A percentile compares a stretch with the other conserved stretches of the same genome.
phyloP scores from a whole-genome alignment of 2,113 vertebrate species.

The Brachionichthys hirsutus region DNA sequence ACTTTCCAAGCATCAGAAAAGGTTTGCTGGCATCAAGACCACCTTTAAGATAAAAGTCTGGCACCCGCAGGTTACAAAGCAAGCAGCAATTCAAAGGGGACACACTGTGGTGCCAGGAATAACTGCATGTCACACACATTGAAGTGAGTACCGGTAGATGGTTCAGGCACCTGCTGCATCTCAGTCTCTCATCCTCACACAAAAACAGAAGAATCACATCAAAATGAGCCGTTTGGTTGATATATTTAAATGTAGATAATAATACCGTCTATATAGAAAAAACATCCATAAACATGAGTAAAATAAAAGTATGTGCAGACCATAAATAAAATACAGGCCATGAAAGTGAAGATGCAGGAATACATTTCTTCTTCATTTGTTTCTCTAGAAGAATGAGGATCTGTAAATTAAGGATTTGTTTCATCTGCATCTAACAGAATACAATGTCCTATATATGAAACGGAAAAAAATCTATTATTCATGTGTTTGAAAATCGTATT shows the following conservation, averaged over 20 bases:
- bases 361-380: neutral
- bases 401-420: neutral
- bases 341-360: neutral
- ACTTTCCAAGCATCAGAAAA: neutral
- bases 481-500: neutral
- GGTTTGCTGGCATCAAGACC: neutral
- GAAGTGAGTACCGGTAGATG: neutral
- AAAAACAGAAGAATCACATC: neutral
- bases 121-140: neutral
- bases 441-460: neutral
- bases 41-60: slow-evolving; percentile 6
- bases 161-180: neutral
- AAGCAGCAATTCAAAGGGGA: slow-evolving; percentile 2
- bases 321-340: neutral
- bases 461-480: neutral
- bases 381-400: neutral
- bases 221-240: too few species aligned
- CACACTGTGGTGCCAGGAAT: neutral
- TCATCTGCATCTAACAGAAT: neutral
- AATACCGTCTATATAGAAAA: neutral
- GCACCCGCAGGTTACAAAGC: neutral
- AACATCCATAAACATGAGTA: neutral
- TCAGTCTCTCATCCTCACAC: neutral
- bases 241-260: too few species aligned
- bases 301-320: neutral